Base-by-base conservation (phyloP, 2,888 invertebrate species). In the Polylopha cassiicola region DNA sequence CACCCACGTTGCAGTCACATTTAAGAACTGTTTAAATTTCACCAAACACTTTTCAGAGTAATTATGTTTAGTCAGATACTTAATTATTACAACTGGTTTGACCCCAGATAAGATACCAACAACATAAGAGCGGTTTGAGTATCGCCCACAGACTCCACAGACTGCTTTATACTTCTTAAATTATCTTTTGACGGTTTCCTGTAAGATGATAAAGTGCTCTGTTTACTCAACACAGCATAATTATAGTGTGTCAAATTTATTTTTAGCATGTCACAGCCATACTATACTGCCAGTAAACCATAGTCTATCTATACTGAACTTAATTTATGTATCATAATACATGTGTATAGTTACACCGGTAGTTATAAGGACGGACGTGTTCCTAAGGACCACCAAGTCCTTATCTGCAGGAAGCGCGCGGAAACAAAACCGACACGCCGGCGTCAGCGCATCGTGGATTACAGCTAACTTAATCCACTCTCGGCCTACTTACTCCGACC, bases 321-420 rank as follows among this genome's bases (percentile, higher is more conserved):
- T n/a, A n/a, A n/a, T n/a, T n/a, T n/a, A n/a, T n/a, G n/a, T n/a
- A n/a, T 27, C 21, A 34, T 26, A 32, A 37, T 10, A 17, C 18
- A 5, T 7, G 4, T 4, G 7, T 7, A 5, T 5, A 18, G 18
- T 18, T 7, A 46, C 44, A 50, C 47, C 50, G 42, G 47, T 48
- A 54, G 60, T 61, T 64, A 61, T 65, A 73, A 72, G 71, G 76
- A 72, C 61, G 71, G 76, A 72, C 61, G 57, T 64, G 61, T 58
- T 53, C 50, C 52, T 65, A 63, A 67, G 61, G 61, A 61, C 65
- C n/a, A n/a, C n/a, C 54, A 62, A 61, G 58, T 50, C 65, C 68
- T 80, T 84, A 82, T 82, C 81, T 67, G 58, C 79, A 80, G 82
- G 84, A 84, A 80, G 70, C 62, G 58, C 55, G 17, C 20, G 8